phyloP scores from a whole-genome alignment of 1,140 invertebrate species.

The Neomicropteryx cornuta region DNA sequence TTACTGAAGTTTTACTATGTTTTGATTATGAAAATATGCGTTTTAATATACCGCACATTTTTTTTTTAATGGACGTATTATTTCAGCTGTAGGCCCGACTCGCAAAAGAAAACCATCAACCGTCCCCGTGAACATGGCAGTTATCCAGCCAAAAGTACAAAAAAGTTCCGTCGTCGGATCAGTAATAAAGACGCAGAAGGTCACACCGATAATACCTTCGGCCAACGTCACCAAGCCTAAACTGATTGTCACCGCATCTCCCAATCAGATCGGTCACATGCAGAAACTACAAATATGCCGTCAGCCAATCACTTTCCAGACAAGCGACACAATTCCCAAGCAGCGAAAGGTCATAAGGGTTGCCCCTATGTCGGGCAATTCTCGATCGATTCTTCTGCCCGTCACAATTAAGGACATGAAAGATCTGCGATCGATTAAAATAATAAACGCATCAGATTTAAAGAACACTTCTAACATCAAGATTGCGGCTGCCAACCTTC shows the following conservation, averaged over 20 bases:
- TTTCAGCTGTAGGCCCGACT: no score
- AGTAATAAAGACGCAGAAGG: background rate
- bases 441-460: slow-evolving; percentile 51
- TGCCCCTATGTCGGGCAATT: slow-evolving; percentile 42
- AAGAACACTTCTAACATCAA: slow-evolving; percentile 42
- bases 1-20: background rate
- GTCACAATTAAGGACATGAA: slow-evolving; percentile 56
- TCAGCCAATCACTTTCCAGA: slow-evolving; percentile 33
- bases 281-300: slow-evolving; percentile 31
- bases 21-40: background rate
- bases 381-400: slow-evolving; percentile 54
- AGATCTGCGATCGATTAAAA: slow-evolving; percentile 57
- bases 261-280: slow-evolving; percentile 19
- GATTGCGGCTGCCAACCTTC: slow-evolving; percentile 33
- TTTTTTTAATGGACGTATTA: no score
- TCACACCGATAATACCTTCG: slow-evolving; percentile 9
- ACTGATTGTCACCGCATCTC: slow-evolving; percentile 29
- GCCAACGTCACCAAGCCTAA: slow-evolving; percentile 25
- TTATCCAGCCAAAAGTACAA: slow-evolving; percentile 33
- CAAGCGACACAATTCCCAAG: slow-evolving; percentile 27
- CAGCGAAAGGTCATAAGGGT: slow-evolving; percentile 43
- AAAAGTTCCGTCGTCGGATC: slow-evolving; percentile 25
- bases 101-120: slow-evolving; percentile 31
- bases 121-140: slow-evolving; percentile 21
- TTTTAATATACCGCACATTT: background rate